Conservation (phyloP, 2,797 vertebrate genomes). For the Lagocephalus sceleratus region DNA sequence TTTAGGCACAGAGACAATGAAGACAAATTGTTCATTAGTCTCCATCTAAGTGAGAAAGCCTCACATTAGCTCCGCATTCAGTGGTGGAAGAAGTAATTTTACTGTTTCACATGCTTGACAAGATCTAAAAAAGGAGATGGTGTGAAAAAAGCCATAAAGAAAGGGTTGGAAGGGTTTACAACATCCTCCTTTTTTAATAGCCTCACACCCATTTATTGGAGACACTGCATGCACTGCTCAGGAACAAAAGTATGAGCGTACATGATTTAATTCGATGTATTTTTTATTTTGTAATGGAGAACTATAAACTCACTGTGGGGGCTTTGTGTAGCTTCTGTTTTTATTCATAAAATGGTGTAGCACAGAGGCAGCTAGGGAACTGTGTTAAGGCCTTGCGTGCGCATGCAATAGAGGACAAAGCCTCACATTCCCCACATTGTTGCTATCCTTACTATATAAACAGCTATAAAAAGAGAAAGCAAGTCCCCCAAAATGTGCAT, state of each 20-base stretch:
- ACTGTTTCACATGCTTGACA: constrained; percentile 13
- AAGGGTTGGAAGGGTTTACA: constrained; percentile 12
- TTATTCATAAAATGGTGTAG: constrained; percentile 14
- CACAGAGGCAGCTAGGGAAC: constrained; percentile 1
- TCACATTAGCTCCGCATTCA: constrained; percentile 29
- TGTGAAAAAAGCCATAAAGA: constrained; percentile 17
- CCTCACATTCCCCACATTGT: constrained; percentile 38
- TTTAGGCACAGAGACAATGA: constrained; percentile 32
- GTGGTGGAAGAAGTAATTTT: constrained; percentile 36
- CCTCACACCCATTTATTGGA: constrained; percentile 19
- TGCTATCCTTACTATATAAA: constrained; percentile 35
- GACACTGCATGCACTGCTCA: background rate
- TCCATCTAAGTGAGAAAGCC: constrained; percentile 28
- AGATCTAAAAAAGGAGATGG: constrained; percentile 18
- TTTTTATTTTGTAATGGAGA: constrained; percentile 2
- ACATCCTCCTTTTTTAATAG: no score
- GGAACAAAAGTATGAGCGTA: constrained; percentile 8
- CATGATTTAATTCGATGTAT: constrained; percentile 5
- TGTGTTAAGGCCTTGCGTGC: constrained; percentile 22
- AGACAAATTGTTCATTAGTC: constrained; percentile 33
- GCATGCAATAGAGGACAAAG: constrained; percentile 32
- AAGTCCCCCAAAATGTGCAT: constrained; percentile 28
- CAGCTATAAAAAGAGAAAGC: constrained; percentile 20
- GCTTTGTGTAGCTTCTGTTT: constrained; percentile 6
- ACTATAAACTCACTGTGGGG: background rate